These are phyloP conservation scores for Heliconius hortense DNA, from an alignment of 2,888 invertebrate genomes.

Conservation along the genomic window DNA sequence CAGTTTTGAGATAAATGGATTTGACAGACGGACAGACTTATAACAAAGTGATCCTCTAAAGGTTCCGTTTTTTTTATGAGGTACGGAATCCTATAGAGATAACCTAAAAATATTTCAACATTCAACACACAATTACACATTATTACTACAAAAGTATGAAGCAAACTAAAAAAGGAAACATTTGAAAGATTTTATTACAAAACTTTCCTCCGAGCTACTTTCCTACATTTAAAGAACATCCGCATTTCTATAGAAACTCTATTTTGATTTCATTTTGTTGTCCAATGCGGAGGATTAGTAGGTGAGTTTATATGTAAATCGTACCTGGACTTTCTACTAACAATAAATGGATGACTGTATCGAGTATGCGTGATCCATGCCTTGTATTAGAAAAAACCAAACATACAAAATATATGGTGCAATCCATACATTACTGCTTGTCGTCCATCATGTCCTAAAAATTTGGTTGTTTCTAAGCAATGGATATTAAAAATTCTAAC, in stretches of 20 bases:
- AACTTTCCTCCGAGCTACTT: background rate
- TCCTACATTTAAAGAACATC: constrained; percentile 12
- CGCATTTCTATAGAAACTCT: constrained; percentile 23
- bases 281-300: constrained; percentile 53
- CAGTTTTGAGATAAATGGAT: no score
- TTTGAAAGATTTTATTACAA: constrained; percentile 17
- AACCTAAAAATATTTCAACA: background rate
- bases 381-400: constrained; percentile 22
- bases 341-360: constrained; percentile 51
- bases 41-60: no score
- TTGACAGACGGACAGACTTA: no score
- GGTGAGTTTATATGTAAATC: constrained; percentile 59
- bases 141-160: background rate
- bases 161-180: background rate
- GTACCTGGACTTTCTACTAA: constrained; percentile 49
- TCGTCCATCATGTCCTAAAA: background rate
- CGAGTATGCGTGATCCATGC: constrained; percentile 49
- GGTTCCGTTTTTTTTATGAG: no score
- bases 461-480: background rate
- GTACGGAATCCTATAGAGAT: no score
- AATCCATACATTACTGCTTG: constrained; percentile 15
- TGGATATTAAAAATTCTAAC: constrained; percentile 1
- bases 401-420: no score
- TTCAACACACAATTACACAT: constrained; percentile 1
- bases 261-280: constrained; percentile 52